A percentile compares a stretch with the other conserved stretches of the same genome.
These are phyloP conservation scores for Synergus umbraculus DNA, from an alignment of 2,888 invertebrate species.

Conservation along the genomic window DNA sequence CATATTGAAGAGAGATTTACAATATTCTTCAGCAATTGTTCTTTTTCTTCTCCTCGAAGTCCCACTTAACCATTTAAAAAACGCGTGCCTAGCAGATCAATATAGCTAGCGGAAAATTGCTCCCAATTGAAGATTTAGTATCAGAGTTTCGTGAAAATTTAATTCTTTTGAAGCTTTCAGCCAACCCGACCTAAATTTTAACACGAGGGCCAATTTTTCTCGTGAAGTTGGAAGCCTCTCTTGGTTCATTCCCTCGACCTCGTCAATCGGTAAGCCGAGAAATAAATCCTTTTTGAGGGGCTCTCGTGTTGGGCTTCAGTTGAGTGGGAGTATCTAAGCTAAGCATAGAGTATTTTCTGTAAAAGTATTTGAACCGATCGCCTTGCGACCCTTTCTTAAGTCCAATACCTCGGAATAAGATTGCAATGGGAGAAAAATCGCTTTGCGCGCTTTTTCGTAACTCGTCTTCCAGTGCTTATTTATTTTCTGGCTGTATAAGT, in stretches of 20 bases:
- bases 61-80: neutral
- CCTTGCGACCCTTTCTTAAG: constrained; percentile 59
- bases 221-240: constrained; percentile 32
- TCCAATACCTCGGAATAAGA: constrained; percentile 51
- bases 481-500: constrained; percentile 40
- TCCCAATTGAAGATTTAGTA: neutral
- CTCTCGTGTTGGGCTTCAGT: constrained; percentile 36
- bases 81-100: neutral
- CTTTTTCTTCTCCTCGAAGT: neutral
- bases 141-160: constrained; percentile 39
- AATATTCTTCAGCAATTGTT: neutral
- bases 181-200: constrained; percentile 25
- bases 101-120: neutral
- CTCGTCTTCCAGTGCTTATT: constrained; percentile 34
- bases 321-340: constrained; percentile 46
- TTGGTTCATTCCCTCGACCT: constrained; percentile 15
- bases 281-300: constrained; percentile 60
- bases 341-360: constrained; percentile 64
- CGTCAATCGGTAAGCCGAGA: constrained; percentile 50
- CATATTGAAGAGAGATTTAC: no score
- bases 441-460: constrained; percentile 10
- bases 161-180: constrained; percentile 41
- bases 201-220: constrained; percentile 39
- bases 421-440: constrained; percentile 31
- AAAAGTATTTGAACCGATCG: constrained; percentile 63